phyloP scores from a whole-genome alignment of 2,113 vertebrate species.

The Rhea pennata region DNA sequence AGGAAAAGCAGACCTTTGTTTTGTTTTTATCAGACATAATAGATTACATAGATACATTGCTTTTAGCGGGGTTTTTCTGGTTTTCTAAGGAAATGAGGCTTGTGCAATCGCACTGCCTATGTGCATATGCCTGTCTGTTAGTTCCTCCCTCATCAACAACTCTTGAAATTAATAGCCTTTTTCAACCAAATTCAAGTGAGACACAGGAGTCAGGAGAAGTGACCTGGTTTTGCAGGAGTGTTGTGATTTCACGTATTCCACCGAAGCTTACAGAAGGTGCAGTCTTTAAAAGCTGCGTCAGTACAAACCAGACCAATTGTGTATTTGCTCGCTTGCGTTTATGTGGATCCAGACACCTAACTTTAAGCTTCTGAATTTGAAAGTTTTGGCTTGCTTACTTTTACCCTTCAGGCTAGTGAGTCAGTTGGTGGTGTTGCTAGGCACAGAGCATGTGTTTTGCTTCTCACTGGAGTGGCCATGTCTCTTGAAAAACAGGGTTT shows the following conservation, averaged over 20 bases:
- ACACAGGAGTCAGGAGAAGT: background rate
- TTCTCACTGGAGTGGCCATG: conserved; percentile 9
- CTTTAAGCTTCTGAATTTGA: background rate
- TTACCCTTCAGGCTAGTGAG: background rate
- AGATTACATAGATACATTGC: conserved; percentile 17
- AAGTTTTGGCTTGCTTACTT: conserved; percentile 29
- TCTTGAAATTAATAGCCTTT: background rate
- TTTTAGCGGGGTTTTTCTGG: conserved; percentile 58
- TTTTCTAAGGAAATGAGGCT: conserved; percentile 68
- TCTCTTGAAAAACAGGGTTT: conserved; percentile 40
- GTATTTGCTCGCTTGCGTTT: background rate
- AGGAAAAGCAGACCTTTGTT: conserved; percentile 60
- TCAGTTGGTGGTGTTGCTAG: conserved; percentile 7
- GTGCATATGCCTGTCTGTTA: conserved; percentile 19
- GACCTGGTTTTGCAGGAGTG: background rate
- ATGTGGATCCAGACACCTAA: background rate
- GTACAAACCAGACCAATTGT: rapidly evolving
- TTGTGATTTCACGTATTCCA: background rate
- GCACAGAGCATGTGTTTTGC: conserved; percentile 34
- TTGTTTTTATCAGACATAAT: conserved; percentile 59
- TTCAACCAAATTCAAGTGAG: background rate
- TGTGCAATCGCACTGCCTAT: conserved; percentile 16
- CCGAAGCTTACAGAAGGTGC: background rate
- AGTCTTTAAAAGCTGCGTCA: background rate
- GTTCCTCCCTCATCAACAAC: background rate